Evolutionary conservation across 2,113 vertebrate species (phyloP).

Genomic region (Siniperca chuatsi): DNA sequence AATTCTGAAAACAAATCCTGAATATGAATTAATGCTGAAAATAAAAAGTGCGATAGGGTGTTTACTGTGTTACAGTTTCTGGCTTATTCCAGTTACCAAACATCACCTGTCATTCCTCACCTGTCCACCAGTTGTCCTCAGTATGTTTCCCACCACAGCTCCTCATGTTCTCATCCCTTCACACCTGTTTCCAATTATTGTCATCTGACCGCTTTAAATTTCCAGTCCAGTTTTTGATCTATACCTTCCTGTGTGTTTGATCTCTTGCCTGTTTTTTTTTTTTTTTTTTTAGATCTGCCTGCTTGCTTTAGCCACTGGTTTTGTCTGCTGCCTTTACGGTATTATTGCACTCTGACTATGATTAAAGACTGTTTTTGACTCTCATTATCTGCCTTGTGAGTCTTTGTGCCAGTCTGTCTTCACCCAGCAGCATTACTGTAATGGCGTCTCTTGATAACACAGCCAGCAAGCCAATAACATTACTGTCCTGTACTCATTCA

Average conservation of each 20-base stretch:
- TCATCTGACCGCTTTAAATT: neutral
- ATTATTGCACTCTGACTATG: neutral
- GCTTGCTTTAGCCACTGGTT: neutral
- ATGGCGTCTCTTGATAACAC: neutral
- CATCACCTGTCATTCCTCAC: neutral
- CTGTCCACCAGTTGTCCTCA: constrained; percentile 6
- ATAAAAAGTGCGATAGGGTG: neutral
- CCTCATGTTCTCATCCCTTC: neutral
- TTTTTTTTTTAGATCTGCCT: neutral
- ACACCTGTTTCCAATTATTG: neutral
- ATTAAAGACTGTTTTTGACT: no score
- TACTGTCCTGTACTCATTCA: neutral
- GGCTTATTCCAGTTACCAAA: neutral
- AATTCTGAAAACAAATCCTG: neutral
- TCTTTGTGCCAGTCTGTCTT: neutral
- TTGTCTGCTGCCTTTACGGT: neutral
- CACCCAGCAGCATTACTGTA: neutral
- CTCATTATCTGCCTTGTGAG: no score
- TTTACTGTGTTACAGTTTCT: neutral
- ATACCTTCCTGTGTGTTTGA: neutral
- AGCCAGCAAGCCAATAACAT: neutral
- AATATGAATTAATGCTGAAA: neutral
- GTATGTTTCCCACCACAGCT: neutral
- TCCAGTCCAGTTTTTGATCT: neutral
- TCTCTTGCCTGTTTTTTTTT: no score